A percentile compares a stretch with the other conserved stretches of the same genome.
These are phyloP conservation scores for Cremastinae sp. DNA, from an alignment of 2,888 invertebrate genomes.

Conservation along the genomic window DNA sequence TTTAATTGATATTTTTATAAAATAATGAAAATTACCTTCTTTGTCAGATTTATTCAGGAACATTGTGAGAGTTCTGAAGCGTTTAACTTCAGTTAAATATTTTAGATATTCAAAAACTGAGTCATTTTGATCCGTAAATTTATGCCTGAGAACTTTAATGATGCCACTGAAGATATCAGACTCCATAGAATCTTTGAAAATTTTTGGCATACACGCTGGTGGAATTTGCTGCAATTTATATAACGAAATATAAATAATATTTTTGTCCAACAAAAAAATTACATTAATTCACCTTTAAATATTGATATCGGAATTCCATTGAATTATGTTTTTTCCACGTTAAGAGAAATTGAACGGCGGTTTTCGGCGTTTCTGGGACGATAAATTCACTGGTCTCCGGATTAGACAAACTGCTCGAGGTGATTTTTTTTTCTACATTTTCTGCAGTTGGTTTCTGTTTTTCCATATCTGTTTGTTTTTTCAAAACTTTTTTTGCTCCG, in stretches of 20 bases:
- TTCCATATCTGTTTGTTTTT: constrained; percentile 38
- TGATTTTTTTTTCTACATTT: constrained; percentile 44
- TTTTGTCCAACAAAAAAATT: background rate
- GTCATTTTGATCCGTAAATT: constrained; percentile 80
- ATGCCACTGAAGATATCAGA: constrained; percentile 84
- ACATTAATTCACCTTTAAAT: constrained; percentile 81
- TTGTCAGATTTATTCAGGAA: constrained; percentile 84
- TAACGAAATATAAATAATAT: constrained; percentile 38
- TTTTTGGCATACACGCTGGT: constrained; percentile 82
- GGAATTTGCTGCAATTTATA: constrained; percentile 82
- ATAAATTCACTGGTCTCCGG: constrained; percentile 8
- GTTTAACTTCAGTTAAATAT: constrained; percentile 82
- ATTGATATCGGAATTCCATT: constrained; percentile 82
- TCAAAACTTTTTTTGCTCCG: constrained; percentile 69
- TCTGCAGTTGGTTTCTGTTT: constrained; percentile 26
- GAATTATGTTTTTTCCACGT: constrained; percentile 84
- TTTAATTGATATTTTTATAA: constrained; percentile 1
- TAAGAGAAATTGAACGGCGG: constrained; percentile 85
- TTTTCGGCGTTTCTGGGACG: constrained; percentile 81
- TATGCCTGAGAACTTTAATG: constrained; percentile 80
- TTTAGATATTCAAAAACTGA: constrained; percentile 81
- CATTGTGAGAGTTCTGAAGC: constrained; percentile 85
- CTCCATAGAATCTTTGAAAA: constrained; percentile 87
- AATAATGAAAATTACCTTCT: constrained; percentile 80
- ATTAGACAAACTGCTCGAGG: constrained; percentile 14